Conservation (phyloP, 2,888 invertebrate species). For the Junonia oenone region DNA sequence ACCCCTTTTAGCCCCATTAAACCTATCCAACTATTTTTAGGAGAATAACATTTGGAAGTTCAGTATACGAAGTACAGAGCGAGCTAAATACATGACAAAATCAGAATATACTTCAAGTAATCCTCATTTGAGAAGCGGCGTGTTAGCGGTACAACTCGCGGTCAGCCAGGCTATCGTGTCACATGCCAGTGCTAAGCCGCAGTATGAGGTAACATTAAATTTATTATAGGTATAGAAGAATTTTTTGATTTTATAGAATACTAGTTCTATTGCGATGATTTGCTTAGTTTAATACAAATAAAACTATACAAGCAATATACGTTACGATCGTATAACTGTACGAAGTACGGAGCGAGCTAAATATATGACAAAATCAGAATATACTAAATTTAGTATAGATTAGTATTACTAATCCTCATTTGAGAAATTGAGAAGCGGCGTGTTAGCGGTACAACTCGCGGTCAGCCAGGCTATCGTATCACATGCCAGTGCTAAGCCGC, state of each 20-base stretch:
- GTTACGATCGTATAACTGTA: too few relatives aligned
- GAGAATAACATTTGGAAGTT: conserved; percentile 44
- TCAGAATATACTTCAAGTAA: conserved; percentile 31
- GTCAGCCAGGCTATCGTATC: conserved; percentile 54
- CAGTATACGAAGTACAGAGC: conserved; percentile 57
- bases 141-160: conserved; percentile 57
- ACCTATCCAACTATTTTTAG: too few relatives aligned
- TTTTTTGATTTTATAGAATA: not conserved
- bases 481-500: conserved; percentile 27
- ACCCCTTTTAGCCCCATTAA: too few relatives aligned
- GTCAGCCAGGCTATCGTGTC: conserved; percentile 54
- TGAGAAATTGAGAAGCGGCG: conserved; percentile 54
- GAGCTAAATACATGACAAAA: conserved; percentile 39
- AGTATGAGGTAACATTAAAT: conserved; percentile 39
- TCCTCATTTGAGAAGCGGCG: conserved; percentile 52
- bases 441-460: conserved; percentile 57
- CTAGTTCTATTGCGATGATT: too few relatives aligned
- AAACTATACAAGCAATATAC: too few relatives aligned
- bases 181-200: conserved; percentile 27
- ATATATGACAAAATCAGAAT: conserved; percentile 30
- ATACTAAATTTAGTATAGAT: too few relatives aligned
- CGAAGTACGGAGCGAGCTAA: conserved; percentile 57
- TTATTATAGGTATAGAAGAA: not conserved
- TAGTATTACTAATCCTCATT: conserved; percentile 48
- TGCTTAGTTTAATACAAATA: too few relatives aligned